A percentile compares a stretch with the other conserved stretches of the same genome.
These are phyloP conservation scores for Antedon bifida DNA, from an alignment of 35 echinoderm and acorn worm species.

Conservation along the genomic window DNA sequence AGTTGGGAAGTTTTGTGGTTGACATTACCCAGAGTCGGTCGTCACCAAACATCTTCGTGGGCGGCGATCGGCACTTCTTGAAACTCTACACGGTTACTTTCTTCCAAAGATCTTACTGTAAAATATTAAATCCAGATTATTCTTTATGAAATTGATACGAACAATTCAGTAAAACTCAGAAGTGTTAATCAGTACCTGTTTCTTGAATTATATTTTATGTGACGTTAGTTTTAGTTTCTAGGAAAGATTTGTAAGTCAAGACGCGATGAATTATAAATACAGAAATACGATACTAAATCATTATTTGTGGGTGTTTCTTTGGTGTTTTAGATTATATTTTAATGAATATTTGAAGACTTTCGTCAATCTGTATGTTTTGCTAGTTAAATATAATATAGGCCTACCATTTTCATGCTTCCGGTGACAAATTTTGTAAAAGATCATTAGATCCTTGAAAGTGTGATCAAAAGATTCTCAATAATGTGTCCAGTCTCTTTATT, in stretches of 20 bases:
- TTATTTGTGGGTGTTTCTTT: background rate
- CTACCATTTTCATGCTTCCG: too few relatives aligned
- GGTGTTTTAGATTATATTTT: too few relatives aligned
- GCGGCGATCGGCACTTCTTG: background rate
- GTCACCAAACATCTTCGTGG: background rate
- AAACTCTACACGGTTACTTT: background rate
- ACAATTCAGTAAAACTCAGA: background rate
- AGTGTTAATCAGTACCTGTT: background rate
- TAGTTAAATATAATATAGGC: too few relatives aligned
- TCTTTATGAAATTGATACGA: background rate
- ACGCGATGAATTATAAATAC: background rate
- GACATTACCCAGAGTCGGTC: background rate
- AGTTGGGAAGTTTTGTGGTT: background rate
- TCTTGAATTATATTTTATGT: background rate
- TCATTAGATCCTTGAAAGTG: too few relatives aligned
- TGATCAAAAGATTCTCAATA: too few relatives aligned
- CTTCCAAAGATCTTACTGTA: background rate
- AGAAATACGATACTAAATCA: background rate
- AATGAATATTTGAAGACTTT: too few relatives aligned
- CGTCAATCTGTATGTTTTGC: too few relatives aligned
- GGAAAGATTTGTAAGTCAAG: background rate
- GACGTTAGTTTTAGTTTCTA: background rate
- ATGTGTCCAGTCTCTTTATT: too few relatives aligned
- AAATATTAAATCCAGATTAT: conserved; percentile 1
- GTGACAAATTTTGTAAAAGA: too few relatives aligned